Evolutionary conservation across 2,113 vertebrate species (phyloP).

Genomic region (Ondatra zibethicus): DNA sequence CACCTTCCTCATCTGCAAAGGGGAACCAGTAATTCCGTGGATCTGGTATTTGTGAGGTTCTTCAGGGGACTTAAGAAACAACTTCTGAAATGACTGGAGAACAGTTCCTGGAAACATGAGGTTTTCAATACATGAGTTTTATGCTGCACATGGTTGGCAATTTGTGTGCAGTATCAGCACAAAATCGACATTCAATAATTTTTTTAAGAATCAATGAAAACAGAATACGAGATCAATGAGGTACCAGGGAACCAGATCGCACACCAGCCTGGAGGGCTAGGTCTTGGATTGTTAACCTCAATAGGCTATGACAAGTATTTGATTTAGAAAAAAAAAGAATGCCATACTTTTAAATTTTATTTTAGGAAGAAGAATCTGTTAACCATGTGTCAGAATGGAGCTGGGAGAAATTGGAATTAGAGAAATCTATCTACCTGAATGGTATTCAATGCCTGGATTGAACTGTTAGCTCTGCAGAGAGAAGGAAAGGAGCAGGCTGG

Average conservation of each 20-base stretch:
- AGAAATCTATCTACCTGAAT: background rate
- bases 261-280: background rate
- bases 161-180: background rate
- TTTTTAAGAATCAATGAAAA: conserved; percentile 16
- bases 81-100: background rate
- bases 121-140: background rate
- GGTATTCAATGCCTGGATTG: background rate
- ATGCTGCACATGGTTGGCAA: background rate
- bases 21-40: background rate
- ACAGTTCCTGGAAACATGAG: background rate
- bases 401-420: conserved; percentile 24
- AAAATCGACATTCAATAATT: conserved; percentile 24
- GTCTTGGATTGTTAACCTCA: background rate
- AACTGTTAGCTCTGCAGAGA: background rate
- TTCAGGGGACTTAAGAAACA: conserved; percentile 1
- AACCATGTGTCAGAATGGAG: conserved; percentile 7
- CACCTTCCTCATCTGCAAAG: background rate
- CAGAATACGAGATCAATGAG: background rate
- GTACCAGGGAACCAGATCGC: background rate
- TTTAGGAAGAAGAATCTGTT: conserved; percentile 44
- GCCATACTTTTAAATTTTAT: background rate
- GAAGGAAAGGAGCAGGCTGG: background rate
- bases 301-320: background rate
- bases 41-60: background rate
- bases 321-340: background rate